phyloP scores from a whole-genome alignment of 2,797 vertebrate species.

The Spatula versicolor region DNA sequence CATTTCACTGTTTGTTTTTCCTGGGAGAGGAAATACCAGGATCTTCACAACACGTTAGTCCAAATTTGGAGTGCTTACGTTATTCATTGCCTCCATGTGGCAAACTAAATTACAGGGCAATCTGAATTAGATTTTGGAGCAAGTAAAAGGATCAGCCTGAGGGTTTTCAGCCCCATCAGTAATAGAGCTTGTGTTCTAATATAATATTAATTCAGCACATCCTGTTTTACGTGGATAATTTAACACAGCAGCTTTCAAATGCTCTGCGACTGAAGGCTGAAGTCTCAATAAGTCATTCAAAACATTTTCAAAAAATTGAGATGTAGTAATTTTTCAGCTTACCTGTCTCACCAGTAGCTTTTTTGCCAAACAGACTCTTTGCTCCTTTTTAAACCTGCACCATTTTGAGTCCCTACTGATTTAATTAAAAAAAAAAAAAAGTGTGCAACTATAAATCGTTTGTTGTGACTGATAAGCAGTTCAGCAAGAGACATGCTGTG shows the following conservation, averaged over 20 bases:
- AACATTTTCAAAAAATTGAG: neutral
- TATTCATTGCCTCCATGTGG: neutral
- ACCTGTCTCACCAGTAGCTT: neutral
- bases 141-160: neutral
- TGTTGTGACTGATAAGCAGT: conserved; percentile 28
- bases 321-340: neutral
- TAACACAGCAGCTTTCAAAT: neutral
- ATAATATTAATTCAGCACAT: conserved; percentile 42
- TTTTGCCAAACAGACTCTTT: neutral
- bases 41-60: neutral
- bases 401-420: neutral
- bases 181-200: conserved; percentile 17
- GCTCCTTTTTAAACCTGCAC: neutral
- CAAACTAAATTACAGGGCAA: conserved; percentile 11
- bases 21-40: neutral
- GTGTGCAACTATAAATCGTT: conserved; percentile 12
- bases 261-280: neutral
- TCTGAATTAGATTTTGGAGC: neutral
- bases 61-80: neutral
- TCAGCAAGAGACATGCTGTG: conserved; percentile 12
- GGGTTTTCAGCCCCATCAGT: neutral
- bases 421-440: neutral
- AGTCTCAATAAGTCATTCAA: conserved; percentile 1
- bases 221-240: conserved; percentile 14
- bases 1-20: neutral